A percentile compares a stretch with the other conserved stretches of the same genome.
Conservation (phyloP, 64 coral and sea anemone species). For the Cladopsammia gracilis region DNA sequence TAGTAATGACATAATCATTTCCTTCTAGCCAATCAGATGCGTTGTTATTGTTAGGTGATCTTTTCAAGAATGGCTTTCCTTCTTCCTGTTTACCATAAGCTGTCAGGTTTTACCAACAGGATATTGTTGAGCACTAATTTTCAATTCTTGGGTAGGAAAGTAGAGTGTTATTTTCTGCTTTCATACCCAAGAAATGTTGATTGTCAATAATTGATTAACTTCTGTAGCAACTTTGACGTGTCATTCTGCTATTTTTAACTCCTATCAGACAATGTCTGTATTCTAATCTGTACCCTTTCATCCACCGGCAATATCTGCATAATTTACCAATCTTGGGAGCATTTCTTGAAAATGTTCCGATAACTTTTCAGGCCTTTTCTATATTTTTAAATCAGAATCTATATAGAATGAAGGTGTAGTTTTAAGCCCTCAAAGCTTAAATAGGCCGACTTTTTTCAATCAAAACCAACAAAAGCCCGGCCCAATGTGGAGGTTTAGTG, state of each 20-base stretch:
- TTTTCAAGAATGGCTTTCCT: neutral
- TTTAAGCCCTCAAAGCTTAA: too few species aligned
- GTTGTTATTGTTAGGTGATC: neutral
- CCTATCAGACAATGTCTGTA: neutral
- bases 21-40: neutral
- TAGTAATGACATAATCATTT: neutral
- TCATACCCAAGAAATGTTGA: neutral
- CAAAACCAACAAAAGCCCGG: too few species aligned
- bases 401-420: too few species aligned
- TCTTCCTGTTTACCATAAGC: neutral
- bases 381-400: too few species aligned
- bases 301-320: neutral
- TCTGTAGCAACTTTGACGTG: neutral
- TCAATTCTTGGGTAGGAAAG: too few species aligned
- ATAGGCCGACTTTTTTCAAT: too few species aligned
- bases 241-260: slow-evolving; percentile 11
- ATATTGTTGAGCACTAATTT: neutral
- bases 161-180: neutral
- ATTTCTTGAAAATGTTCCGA: too few species aligned
- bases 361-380: too few species aligned
- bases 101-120: neutral
- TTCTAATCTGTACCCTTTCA: neutral
- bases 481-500: too few species aligned
- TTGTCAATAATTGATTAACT: neutral
- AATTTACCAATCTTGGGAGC: too few species aligned